Conservation (phyloP, 2,888 invertebrate species). For the Morpho helenor region DNA sequence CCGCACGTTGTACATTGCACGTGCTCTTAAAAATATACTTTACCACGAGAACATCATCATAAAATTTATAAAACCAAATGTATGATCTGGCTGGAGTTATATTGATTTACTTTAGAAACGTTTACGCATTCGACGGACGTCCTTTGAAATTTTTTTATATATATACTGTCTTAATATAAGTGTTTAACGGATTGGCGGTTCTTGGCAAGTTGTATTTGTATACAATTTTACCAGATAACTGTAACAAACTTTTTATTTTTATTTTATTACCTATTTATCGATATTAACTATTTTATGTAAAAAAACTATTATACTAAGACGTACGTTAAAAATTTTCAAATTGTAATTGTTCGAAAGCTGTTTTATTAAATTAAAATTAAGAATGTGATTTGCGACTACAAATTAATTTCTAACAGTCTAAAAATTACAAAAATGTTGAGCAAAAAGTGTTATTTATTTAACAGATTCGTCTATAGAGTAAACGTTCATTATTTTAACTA, state of each 20-base stretch:
- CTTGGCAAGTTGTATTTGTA: constrained; percentile 17
- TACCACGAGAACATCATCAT: constrained; percentile 60
- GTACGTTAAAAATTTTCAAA: too few species aligned
- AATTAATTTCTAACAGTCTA: too few species aligned
- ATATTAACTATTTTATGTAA: too few species aligned
- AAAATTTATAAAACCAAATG: constrained; percentile 63
- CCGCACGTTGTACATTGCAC: constrained; percentile 25
- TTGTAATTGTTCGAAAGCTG: too few species aligned
- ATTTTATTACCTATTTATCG: too few species aligned
- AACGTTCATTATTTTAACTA: too few species aligned
- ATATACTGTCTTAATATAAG: constrained; percentile 16
- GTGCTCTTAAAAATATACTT: constrained; percentile 49
- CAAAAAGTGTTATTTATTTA: too few species aligned
- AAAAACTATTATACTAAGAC: too few species aligned
- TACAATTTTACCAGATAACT: constrained; percentile 3
- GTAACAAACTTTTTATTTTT: background rate
- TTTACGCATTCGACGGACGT: constrained; percentile 63
- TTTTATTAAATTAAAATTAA: too few species aligned
- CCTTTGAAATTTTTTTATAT: constrained; percentile 33
- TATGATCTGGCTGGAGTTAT: constrained; percentile 45
- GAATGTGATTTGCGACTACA: too few species aligned
- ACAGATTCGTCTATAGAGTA: too few species aligned
- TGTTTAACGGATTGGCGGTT: constrained; percentile 5
- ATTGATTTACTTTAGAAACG: constrained; percentile 67
- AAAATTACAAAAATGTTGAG: too few species aligned